Base-by-base conservation (phyloP, 2,797 vertebrate genomes). In the Typhlichthys subterraneus region DNA sequence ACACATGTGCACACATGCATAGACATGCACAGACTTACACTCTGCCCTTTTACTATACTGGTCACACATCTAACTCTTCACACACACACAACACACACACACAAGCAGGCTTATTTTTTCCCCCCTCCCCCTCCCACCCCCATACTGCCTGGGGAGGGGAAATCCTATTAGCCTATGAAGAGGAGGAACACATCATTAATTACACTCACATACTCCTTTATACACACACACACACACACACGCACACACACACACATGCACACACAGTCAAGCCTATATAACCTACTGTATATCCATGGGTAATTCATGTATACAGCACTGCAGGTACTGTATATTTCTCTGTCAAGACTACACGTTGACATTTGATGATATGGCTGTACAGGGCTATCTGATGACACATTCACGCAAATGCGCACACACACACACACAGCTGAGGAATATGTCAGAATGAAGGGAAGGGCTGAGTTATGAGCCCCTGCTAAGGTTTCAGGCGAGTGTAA, bases 81-180 rank as follows among this genome's bases (percentile, higher is more conserved):
- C 69, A 53, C 61, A 15, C 69, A 53, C 55, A 57, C 69, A 69
- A 63, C 59, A 4, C 61, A 57, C 65, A 62, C 13, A 62, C 58
- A 14, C 9, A 46, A 61, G 67, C 68, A 38, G 33, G 5, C 33
- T 38, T 38, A 38, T 70, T 19, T 19, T 19, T 53, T 76, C 42
- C 52, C 50, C 56, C 49, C 29, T 6, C 33, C 45, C 68, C 51
- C 77, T 80, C 70, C 75, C 80, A 63, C 75, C 67, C 72, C 68
- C 67, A 76, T 72, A 82, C 82, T 61, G 89, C 94, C 92, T 45
- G 81, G 75, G 94, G 94, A 93, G 91, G 93, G 93, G 94, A 94
- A 96, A 95, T 95, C 96, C 95, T 96, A 95, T 96, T 95, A 96
- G 85, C 85, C 85, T 88, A 90, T 87, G 88, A 92, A 88, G 88